Evolutionary conservation across 2,797 vertebrate species (phyloP), one percentile per base, ranked within the genome.

Genomic region (Platyrinchus mystaceus): DNA sequence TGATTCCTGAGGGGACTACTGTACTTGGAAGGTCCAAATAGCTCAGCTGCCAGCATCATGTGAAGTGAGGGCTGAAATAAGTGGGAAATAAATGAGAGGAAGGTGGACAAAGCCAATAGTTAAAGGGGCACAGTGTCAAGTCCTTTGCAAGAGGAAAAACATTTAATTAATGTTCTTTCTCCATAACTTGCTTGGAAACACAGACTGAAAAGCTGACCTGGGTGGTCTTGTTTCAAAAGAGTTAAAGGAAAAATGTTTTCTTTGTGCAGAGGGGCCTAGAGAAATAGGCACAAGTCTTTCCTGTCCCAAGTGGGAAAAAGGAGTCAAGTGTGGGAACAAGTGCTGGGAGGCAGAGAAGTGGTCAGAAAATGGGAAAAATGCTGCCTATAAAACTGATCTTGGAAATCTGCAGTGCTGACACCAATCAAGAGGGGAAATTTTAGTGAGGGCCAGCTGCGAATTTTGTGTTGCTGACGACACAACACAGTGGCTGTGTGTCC

Each of bases 221-320:
- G 89, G 91, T 96, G 93, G 94, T 91, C 91, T 86, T 24, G 8
- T 90, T 94, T 93, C 63, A 87, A 70, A 90, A 52, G 41, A 88
- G 11, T 73, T 79, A 21, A 71, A 94, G n/a, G 36, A 89, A 84
- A 74, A 50, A 70, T 58, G 3, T 56, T 73, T 89, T 56, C 49
- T 91, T 91, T 94, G 49, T 89, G 53, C 8, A 56, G 37, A 76
- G 39, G 6, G 14, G 13, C 39, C 17, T 67, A 60, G 15, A 70
- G 77, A 76, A 80, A 77, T 0, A 87, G 60, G 43, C 71, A 47
- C 14, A 60, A 59, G 12, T 22, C 91, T 84, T 89, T 67, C 27
- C 37, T 76, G 55, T 39, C 20, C 44, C 39, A 60, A 36, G n/a
- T 3, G 1, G 37, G 20, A 67, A 49, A 84, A 84, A 58, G 76